Percentiles rank a stretch among this genome's conserved stretches.
phyloP scores from a whole-genome alignment of 1,140 invertebrate species.

The Tetranychus cinnabarinus region DNA sequence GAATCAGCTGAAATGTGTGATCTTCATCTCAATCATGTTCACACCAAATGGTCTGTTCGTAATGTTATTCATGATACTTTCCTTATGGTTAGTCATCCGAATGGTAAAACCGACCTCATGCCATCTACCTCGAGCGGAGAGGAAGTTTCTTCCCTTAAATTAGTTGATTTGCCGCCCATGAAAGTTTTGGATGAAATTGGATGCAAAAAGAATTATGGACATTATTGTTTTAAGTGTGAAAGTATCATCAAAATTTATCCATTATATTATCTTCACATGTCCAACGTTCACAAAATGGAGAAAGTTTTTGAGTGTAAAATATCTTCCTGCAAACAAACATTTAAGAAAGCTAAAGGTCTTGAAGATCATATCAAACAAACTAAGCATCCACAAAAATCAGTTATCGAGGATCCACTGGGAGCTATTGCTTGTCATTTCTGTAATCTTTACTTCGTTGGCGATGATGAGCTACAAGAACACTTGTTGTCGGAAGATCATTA shows the following conservation, averaged over 20 bases:
- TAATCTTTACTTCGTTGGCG: slow-evolving; percentile 14
- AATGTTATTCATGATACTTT: slow-evolving; percentile 3
- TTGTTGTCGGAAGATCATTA: slow-evolving; percentile 14
- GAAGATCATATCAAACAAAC: slow-evolving; percentile 7
- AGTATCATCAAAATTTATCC: slow-evolving; percentile 16
- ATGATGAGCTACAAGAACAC: slow-evolving; percentile 15
- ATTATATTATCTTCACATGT: slow-evolving; percentile 17
- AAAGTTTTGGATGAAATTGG: slow-evolving; percentile 13
- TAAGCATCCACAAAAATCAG: slow-evolving; percentile 6
- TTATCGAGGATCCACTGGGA: slow-evolving; percentile 6
- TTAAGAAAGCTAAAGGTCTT: slow-evolving; percentile 11
- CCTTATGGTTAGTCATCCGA: slow-evolving; percentile 1
- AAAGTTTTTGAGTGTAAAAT: slow-evolving; percentile 16
- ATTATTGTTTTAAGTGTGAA: slow-evolving; percentile 17
- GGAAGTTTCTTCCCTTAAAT: background rate
- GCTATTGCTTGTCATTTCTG: slow-evolving; percentile 11
- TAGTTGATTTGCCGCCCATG: slow-evolving; percentile 11
- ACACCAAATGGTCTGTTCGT: slow-evolving; percentile 10
- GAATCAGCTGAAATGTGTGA: background rate
- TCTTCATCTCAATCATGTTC: slow-evolving; percentile 11
- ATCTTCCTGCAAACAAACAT: slow-evolving; percentile 13
- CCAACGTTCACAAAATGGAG: slow-evolving; percentile 15
- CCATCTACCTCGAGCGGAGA: slow-evolving; percentile 2
- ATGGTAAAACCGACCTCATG: slow-evolving; percentile 1
- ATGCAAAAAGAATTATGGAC: slow-evolving; percentile 14